Percentiles rank a stretch among this genome's conserved stretches.
These are phyloP conservation scores for Bemisia tabaci DNA, from an alignment of 1,140 invertebrate species.

Conservation along the genomic window DNA sequence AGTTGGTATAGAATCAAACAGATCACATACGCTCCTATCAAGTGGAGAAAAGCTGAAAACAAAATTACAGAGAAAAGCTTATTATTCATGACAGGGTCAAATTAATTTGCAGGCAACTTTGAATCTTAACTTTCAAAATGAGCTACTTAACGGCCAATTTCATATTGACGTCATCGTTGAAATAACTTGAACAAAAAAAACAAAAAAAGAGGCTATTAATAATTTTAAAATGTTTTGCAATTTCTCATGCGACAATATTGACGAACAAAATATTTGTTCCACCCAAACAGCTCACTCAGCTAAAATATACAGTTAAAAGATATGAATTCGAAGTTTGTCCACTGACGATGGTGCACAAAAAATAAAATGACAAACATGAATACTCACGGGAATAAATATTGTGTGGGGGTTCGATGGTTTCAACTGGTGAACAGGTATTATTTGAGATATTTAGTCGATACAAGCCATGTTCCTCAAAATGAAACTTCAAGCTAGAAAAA, in stretches of 20 bases:
- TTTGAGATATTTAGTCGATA: neutral
- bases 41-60: neutral
- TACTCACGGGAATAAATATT: neutral
- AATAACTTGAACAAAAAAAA: neutral
- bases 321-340: too few relatives aligned
- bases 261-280: too few relatives aligned
- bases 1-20: neutral
- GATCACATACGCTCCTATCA: neutral
- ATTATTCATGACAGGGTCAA: neutral
- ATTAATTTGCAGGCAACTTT: neutral
- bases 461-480: neutral
- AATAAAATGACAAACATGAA: neutral
- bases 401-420: neutral
- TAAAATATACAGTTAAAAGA: too few relatives aligned
- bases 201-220: neutral
- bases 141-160: neutral
- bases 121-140: neutral
- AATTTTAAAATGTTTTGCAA: neutral
- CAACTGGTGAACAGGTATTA: neutral
- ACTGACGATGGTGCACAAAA: too few relatives aligned
- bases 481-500: neutral
- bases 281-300: too few relatives aligned
- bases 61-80: neutral
- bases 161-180: too few relatives aligned
- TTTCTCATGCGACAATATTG: too few relatives aligned